Evolutionary conservation across 2,797 vertebrate genomes (phyloP).

Genomic region (Epinephelus awoara): DNA sequence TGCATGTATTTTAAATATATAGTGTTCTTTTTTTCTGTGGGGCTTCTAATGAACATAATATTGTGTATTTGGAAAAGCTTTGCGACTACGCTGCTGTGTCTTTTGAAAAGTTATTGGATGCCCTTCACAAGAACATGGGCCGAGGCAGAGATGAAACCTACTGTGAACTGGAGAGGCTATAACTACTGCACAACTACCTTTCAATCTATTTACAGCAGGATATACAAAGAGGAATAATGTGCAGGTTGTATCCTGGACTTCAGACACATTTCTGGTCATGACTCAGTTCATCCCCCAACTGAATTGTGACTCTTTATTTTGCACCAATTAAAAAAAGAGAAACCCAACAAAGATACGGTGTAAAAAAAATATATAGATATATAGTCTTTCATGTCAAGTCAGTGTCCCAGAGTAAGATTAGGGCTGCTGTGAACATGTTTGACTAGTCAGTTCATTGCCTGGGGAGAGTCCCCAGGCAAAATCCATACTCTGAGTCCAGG

Average conservation of each 20-base stretch:
- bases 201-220: slow-evolving; percentile 32
- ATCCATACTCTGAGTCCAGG: slow-evolving; percentile 85
- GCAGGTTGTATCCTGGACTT: slow-evolving; percentile 25
- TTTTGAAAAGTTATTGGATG: slow-evolving; percentile 36
- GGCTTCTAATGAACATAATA: not conserved
- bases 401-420: slow-evolving; percentile 90
- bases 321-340: slow-evolving; percentile 59
- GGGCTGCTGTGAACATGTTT: slow-evolving; percentile 89
- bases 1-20: not conserved
- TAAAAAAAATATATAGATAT: slow-evolving; percentile 73
- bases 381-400: slow-evolving; percentile 87
- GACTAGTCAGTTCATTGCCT: slow-evolving; percentile 88
- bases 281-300: slow-evolving; percentile 27
- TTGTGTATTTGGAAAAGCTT: not conserved
- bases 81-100: not conserved
- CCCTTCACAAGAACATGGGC: slow-evolving; percentile 38
- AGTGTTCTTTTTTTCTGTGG: not conserved
- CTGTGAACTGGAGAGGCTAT: slow-evolving; percentile 15
- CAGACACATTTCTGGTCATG: slow-evolving; percentile 26
- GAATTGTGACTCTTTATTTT: slow-evolving; percentile 52
- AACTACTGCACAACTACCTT: slow-evolving; percentile 21
- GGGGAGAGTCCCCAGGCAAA: slow-evolving; percentile 91
- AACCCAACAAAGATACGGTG: slow-evolving; percentile 65
- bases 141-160: slow-evolving; percentile 29
- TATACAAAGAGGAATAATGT: slow-evolving; percentile 46